Percentiles rank a stretch among this genome's conserved stretches.
Evolutionary conservation across 2,113 vertebrate species (phyloP).

Genomic region (Urocynchramus pylzowi): DNA sequence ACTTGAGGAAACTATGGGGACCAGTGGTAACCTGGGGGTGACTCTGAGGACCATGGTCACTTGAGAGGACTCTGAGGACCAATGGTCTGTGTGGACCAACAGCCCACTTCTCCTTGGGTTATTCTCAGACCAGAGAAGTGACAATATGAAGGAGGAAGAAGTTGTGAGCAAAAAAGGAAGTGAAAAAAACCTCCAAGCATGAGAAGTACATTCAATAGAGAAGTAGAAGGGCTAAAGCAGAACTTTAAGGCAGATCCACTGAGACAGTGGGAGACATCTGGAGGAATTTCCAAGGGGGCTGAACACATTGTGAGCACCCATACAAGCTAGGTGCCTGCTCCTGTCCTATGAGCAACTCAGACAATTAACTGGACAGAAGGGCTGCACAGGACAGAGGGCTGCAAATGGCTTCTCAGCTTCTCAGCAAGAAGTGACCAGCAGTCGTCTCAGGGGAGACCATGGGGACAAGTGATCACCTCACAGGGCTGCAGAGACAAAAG

Average conservation of each 20-base stretch:
- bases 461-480: background rate
- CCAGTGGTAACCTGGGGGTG: background rate
- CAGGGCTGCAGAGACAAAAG: background rate
- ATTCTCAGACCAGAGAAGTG: background rate
- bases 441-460: background rate
- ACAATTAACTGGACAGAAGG: background rate
- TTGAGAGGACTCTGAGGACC: background rate
- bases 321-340: background rate
- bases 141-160: background rate
- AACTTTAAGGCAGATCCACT: background rate
- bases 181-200: background rate
- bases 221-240: background rate
- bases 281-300: background rate
- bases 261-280: background rate
- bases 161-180: background rate
- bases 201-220: background rate
- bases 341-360: background rate
- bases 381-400: background rate
- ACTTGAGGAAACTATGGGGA: background rate
- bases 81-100: background rate
- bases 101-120: background rate
- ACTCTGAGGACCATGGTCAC: background rate
- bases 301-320: background rate
- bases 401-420: background rate
- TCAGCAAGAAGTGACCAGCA: background rate